A percentile compares a stretch with the other conserved stretches of the same genome.
These are phyloP conservation scores for Ceraclea dissimilis DNA, from an alignment of 2,888 invertebrate species.

Conservation along the genomic window DNA sequence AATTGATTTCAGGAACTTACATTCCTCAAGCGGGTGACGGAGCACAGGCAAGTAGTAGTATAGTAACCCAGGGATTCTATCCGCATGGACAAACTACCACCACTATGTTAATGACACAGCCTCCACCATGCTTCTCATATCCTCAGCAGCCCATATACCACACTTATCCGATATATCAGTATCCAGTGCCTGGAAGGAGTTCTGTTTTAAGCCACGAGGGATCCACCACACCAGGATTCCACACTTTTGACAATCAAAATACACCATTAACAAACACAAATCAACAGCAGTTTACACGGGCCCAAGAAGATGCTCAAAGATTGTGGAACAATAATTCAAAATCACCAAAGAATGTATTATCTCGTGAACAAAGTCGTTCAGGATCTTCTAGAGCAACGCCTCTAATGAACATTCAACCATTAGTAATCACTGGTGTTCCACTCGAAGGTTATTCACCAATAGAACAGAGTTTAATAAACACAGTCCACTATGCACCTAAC, in stretches of 20 bases:
- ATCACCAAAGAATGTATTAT: constrained; percentile 14
- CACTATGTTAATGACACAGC: constrained; percentile 16
- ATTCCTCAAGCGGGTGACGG: constrained; percentile 10
- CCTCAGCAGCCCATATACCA: constrained; percentile 7
- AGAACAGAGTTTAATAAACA: constrained; percentile 3
- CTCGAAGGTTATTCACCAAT: background rate
- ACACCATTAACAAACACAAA: background rate
- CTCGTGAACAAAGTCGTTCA: constrained; percentile 14
- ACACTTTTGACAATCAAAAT: constrained; percentile 9
- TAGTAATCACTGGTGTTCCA: background rate
- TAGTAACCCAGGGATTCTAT: constrained; percentile 12
- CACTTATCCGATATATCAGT: constrained; percentile 1
- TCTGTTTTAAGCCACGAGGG: constrained; percentile 14
- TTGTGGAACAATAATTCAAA: constrained; percentile 7
- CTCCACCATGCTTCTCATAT: constrained; percentile 17
- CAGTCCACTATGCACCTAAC: constrained; percentile 9
- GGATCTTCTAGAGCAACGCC: constrained; percentile 22
- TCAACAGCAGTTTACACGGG: background rate
- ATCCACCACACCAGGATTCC: constrained; percentile 16
- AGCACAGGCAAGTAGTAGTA: background rate
- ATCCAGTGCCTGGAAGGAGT: constrained; percentile 4
- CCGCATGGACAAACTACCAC: constrained; percentile 10
- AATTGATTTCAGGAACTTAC: constrained; percentile 10
- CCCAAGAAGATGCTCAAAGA: constrained; percentile 9
- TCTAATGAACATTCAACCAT: constrained; percentile 8